A percentile compares a stretch with the other conserved stretches of the same genome.
Evolutionary conservation across 2,113 vertebrate genomes (phyloP).

Genomic region (Gymnogyps californianus): DNA sequence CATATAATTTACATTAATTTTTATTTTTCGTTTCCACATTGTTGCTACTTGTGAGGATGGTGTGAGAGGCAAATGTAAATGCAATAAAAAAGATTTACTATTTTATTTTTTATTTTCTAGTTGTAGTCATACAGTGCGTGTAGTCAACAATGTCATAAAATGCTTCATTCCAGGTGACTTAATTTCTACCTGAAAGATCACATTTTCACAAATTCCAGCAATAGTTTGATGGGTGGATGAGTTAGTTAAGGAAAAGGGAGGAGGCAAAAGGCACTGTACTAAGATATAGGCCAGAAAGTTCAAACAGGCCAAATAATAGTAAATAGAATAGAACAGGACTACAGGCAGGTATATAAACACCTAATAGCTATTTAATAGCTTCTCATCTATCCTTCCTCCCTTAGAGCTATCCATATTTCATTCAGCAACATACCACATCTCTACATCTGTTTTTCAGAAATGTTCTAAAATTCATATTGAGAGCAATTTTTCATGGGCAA

Average conservation of each 20-base stretch:
- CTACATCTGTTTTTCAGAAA: neutral
- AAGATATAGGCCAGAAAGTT: neutral
- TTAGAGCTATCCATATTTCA: neutral
- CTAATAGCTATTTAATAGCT: neutral
- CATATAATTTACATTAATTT: neutral
- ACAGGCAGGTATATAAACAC: neutral
- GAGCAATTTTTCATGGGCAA: neutral
- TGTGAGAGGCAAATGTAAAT: neutral
- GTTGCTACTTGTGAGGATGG: accelerated
- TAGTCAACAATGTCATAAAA: neutral
- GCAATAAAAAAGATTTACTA: neutral
- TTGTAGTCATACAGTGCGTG: neutral
- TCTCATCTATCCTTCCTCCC: neutral
- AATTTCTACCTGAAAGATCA: neutral
- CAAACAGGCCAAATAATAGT: neutral
- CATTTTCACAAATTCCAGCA: neutral
- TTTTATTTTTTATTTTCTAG: neutral
- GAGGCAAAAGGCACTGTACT: neutral
- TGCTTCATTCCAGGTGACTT: neutral
- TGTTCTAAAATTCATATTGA: neutral
- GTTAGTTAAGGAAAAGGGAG: neutral
- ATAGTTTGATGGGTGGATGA: neutral
- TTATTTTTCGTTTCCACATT: neutral
- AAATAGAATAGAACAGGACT: neutral
- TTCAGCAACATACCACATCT: neutral